Evolutionary conservation across 1,140 invertebrate species (phyloP), one percentile per base, ranked within the genome.

Genomic region (Euura saliciscinereae): DNA sequence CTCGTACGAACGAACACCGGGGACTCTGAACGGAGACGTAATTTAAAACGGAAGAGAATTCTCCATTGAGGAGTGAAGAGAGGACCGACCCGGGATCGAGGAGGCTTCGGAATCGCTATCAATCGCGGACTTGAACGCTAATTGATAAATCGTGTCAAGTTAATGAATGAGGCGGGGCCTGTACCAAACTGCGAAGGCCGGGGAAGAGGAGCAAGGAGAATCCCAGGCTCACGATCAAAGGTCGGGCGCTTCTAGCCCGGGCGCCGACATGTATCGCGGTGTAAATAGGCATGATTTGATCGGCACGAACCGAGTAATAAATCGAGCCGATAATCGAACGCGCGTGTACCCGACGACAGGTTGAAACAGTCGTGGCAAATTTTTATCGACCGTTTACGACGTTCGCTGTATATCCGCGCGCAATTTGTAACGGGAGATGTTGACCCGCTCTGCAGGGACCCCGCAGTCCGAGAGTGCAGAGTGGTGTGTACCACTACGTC

Each of bases 131-230:
- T 59, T n/a, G 10, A 59, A 59, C 51, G 51, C 51, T 59, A 59
- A 59, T 59, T 59, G 51, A 59, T 59, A 59, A 59, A 59, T 59
- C 51, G 51, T 59, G 51, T 59, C 13, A 59, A 59, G 51, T 59
- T 59, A 59, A 59, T 59, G 51, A 59, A 59, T 6, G 51, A 59
- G 51, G 51, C 51, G 51, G 51, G 51, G 51, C 51, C 51, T n/a
- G 51, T n/a, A n/a, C 13, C 70, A 44, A 71, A 66, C 28, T 43
- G 43, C 45, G 69, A 28, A 71, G 64, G 44, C 10, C 65, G 13
- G 67, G 43, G 4, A 64, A 69, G 69, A 59, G 45, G 28, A 28
- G 28, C 28, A 28, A 28, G 28, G 28, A 28, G 28, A 28, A 28
- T 28, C 28, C 28, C 28, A 28, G 28, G 28, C 28, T 28, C 28